Evolutionary conservation across 2,888 invertebrate genomes (phyloP).

Genomic region (Ophioninae sp.): DNA sequence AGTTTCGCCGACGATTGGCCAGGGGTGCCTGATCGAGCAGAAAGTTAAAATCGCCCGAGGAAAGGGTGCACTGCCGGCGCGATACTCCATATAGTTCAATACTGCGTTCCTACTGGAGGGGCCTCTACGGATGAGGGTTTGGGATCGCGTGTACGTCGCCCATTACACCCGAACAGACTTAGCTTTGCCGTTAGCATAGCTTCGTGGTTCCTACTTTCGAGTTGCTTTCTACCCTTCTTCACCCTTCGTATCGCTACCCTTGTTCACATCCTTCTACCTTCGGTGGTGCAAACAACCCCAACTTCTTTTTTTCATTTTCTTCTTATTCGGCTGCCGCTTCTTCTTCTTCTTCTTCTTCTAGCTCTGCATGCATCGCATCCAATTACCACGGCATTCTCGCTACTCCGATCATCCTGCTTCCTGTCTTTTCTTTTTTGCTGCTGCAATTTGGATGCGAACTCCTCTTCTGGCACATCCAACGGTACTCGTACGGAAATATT

Average conservation of each 20-base stretch:
- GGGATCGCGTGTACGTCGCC: conserved; percentile 79
- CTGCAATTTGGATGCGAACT: conserved; percentile 68
- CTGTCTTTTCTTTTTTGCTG: conserved; percentile 73
- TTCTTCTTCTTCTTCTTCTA: conserved; percentile 48
- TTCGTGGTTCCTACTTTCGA: conserved; percentile 77
- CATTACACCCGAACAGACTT: conserved; percentile 79
- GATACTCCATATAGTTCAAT: conserved; percentile 30
- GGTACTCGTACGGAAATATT: not conserved
- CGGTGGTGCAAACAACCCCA: conserved; percentile 43
- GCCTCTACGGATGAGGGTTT: conserved; percentile 61
- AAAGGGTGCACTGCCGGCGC: conserved; percentile 36
- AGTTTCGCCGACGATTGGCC: conserved; percentile 60
- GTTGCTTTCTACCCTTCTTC: conserved; percentile 68
- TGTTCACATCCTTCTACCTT: conserved; percentile 45
- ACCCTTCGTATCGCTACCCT: conserved; percentile 57
- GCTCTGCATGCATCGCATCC: conserved; percentile 41
- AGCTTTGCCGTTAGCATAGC: conserved; percentile 70
- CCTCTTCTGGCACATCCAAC: conserved; percentile 5
- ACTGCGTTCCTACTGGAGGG: conserved; percentile 36
- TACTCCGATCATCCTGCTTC: conserved; percentile 70
- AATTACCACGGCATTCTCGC: conserved; percentile 64
- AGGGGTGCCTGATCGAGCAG: conserved; percentile 55
- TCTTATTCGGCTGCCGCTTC: conserved; percentile 35
- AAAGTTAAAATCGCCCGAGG: conserved; percentile 74
- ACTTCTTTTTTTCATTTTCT: conserved; percentile 42